Base-by-base conservation (phyloP, 1,140 invertebrate species). In the Mizuhopecten yessoensis region DNA sequence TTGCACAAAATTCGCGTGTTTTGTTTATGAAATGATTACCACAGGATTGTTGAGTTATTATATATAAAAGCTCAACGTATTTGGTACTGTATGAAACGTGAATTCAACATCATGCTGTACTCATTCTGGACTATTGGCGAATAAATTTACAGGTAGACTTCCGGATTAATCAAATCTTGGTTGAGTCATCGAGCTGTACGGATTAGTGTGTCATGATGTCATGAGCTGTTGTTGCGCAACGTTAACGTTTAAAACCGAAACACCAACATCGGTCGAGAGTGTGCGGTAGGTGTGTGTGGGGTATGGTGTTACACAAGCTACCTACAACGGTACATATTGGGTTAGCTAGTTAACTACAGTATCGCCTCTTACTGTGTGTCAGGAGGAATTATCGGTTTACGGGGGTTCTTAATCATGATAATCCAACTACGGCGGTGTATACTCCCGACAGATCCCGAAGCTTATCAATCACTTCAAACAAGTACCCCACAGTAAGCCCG, bases 401-500 rank as follows among this genome's bases (percentile, higher is more conserved):
- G 11, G 15, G 23, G 57, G 57, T 75, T 75, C 23, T 75, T 75
- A 75, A 75, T 75, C 57, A 75, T 29, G 57, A 29, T 75, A 75
- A 75, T 75, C 23, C 57, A n/a, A n/a, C 57, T 17, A 75, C n/a
- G 23, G 5, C n/a, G 17, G 11, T 20, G 17, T n/a, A 17, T 29
- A 75, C 15, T 17, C 17, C n/a, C n/a, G 57, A 75, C 23, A 29
- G 57, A 17, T 75, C 57, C 57, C 23, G n/a, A 29, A 29, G 57
- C 57, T 75, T 75, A 75, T 75, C 57, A 17, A 29, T 29, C n/a
- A 75, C 57, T 75, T 75, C 57, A 75, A 75, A 75, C 57, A n/a
- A 29, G 1, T 75, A 29, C 17, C 15, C 57, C 15, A 75, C n/a
- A n/a, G 57, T 29, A 5, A 2, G 15, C 29, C 57, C 11, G 15